Evolutionary conservation across 1,140 invertebrate species (phyloP).

Genomic region (Drosophila kanapiae): DNA sequence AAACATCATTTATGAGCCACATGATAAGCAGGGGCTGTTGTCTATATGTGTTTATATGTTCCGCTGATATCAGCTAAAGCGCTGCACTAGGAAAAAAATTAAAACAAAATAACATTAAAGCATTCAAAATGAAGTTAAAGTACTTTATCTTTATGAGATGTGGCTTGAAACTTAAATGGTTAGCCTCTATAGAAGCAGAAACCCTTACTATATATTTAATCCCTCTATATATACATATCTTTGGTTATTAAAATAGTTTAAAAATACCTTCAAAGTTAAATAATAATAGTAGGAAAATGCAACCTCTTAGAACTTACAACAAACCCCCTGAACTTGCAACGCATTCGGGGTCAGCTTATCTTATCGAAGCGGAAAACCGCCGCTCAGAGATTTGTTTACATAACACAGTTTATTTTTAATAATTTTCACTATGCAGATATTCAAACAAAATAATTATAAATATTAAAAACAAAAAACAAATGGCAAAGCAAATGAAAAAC

Average conservation of each 20-base stretch:
- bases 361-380: slow-evolving; percentile 15
- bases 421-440: background rate
- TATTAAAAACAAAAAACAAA: background rate
- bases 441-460: slow-evolving; percentile 8
- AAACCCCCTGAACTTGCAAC: slow-evolving; percentile 16
- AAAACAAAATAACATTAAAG: too few relatives aligned
- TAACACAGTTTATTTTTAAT: slow-evolving; percentile 5
- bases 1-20: slow-evolving; percentile 14
- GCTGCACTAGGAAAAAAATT: too few relatives aligned
- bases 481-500: background rate
- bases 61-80: background rate
- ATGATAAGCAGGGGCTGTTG: slow-evolving; percentile 3
- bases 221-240: too few relatives aligned
- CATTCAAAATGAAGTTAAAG: background rate
- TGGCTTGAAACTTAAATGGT: too few relatives aligned
- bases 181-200: too few relatives aligned
- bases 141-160: background rate
- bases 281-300: background rate
- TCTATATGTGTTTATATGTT: background rate
- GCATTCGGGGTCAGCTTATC: slow-evolving; percentile 2
- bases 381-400: slow-evolving; percentile 12
- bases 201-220: too few relatives aligned
- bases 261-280: background rate
- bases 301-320: too few relatives aligned
- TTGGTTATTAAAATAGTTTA: too few relatives aligned